Evolutionary conservation across 2,888 invertebrate species (phyloP), one percentile per base, ranked within the genome.

Genomic region (Nasonovia ribisnigri): DNA sequence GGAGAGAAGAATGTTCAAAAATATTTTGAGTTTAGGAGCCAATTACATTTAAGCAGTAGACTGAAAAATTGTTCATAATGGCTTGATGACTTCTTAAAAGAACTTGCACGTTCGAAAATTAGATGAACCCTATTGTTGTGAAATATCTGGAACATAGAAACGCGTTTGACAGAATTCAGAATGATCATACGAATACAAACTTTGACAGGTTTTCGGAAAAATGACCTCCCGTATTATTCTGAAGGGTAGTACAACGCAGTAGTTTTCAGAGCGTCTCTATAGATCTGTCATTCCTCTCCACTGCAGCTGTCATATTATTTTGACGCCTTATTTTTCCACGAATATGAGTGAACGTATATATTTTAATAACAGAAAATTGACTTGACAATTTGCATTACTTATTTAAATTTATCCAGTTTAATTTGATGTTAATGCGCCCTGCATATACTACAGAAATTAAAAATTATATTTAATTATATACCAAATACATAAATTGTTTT

Each of bases 131-230:
- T 67, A 67, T 90, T 90, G 67, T 90, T 67, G 36, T 57, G 43
- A 67, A 46, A 48, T 51, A 54, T 36, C 60, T 90, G 13, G 67
- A 90, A 90, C 90, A 90, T 13, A 67, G 13, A 67, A 48, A 90
- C 46, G 36, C 67, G 48, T 84, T 51, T 42, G 42, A 42, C 54
- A 91, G 91, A 91, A 77, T 42, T 77, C 77, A 36, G 20, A 77
- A 29, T 54, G 90, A 67, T 90, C 48, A 67, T 67, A 90, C 24
- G 26, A 57, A 36, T 91, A 57, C 36, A 86, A 57, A 91, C 46
- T 20, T 91, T 86, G 91, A 86, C 91, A 91, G 84, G n/a, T 46
- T 84, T n/a, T 86, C 57, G 20, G 11, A 91, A 86, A 91, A 91
- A 86, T 86, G 57, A 91, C 91, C 57, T n/a, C 16, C 10, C 24